Conservation (phyloP, 2,113 vertebrate species). For the Ammodytes dubius region DNA sequence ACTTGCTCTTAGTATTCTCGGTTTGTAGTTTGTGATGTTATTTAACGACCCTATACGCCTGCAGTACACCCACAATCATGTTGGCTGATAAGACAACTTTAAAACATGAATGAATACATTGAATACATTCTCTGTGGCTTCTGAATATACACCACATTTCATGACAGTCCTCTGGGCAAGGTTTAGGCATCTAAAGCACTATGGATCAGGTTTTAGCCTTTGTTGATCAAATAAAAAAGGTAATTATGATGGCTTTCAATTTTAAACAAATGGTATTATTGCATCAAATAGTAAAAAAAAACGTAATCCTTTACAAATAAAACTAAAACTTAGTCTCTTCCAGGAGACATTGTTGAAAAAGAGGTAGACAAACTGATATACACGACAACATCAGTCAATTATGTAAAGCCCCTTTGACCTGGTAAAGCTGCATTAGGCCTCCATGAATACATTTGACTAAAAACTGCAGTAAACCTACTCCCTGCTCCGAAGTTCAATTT, state of each 20-base stretch:
- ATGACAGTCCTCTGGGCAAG: too few species aligned
- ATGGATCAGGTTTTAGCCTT: too few species aligned
- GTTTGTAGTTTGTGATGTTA: not conserved
- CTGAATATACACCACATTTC: too few species aligned
- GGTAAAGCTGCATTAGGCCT: not conserved
- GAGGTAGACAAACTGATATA: not conserved
- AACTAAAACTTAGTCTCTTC: not conserved
- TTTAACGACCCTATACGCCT: not conserved
- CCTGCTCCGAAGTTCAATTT: not conserved
- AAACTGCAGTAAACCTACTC: not conserved
- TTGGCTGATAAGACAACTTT: not conserved
- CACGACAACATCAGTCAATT: not conserved
- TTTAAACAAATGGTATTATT: not conserved
- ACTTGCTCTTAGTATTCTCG: too few species aligned
- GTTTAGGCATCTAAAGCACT: too few species aligned
- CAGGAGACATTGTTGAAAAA: not conserved
- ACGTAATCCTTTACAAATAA: too few species aligned
- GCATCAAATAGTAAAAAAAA: not conserved
- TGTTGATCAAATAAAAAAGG: not conserved
- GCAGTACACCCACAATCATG: not conserved
- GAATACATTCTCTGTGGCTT: too few species aligned
- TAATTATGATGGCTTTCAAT: not conserved
- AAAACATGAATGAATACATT: too few species aligned
- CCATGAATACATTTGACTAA: constrained; percentile 3
- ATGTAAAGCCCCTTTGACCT: not conserved